phyloP scores from a whole-genome alignment of 2,888 invertebrate genomes.

The Mimachlamys varia region DNA sequence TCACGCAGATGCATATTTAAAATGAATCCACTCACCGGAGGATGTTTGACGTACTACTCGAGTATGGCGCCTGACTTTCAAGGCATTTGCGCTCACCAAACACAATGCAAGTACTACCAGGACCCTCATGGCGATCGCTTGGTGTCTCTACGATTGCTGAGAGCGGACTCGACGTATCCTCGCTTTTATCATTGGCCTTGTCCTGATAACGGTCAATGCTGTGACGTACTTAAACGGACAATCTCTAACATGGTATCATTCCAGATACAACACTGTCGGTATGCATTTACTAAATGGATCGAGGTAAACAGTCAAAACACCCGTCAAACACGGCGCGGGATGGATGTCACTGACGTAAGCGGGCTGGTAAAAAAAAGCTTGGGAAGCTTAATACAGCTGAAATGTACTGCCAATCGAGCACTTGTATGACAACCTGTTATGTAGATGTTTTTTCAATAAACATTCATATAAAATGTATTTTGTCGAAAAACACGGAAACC shows the following conservation, averaged over 20 bases:
- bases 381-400: not conserved
- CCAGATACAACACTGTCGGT: not conserved
- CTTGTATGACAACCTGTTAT: not conserved
- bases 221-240: not conserved
- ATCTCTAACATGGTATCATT: not conserved
- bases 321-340: not conserved
- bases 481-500: not conserved
- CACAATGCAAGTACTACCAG: not conserved
- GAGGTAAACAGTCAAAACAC: not conserved
- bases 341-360: not conserved
- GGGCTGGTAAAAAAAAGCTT: not conserved
- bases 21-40: conserved; percentile 3
- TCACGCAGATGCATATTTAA: not conserved
- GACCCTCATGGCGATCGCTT: not conserved
- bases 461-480: not conserved
- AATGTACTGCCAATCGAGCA: not conserved
- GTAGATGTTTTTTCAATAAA: not conserved
- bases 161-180: not conserved
- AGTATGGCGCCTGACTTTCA: not conserved
- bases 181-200: conserved; percentile 1
- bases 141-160: not conserved
- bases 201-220: not conserved
- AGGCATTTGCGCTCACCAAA: conserved; percentile 12
- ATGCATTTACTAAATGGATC: not conserved
- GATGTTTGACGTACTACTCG: not conserved